Base-by-base conservation (phyloP, 2,797 vertebrate species). In the Allobates femoralis region DNA sequence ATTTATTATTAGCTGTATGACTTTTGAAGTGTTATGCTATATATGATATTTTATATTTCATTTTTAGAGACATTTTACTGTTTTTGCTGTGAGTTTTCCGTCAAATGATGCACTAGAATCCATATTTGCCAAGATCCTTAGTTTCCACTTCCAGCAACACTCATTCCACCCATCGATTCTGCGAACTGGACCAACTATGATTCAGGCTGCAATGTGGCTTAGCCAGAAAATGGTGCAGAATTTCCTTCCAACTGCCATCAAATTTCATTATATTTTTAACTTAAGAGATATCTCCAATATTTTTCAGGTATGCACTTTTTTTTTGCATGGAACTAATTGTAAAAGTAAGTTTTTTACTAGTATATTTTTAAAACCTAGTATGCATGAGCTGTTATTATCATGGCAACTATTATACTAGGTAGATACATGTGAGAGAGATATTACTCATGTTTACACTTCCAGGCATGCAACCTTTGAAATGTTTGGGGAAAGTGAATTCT, bases 241-340 rank as follows among this genome's bases (percentile, higher is more conserved):
- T 81, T 96, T 97, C 85, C 86, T 95, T 76, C 94, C 95, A 74
- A 94, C 94, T 1, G 94, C 95, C 83, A 50, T 91, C 84, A 97
- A 95, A 90, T 97, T 98, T 89, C 94, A 95, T 89, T 95, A 92
- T 76, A 91, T 92, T 75, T 96, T 97, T 90, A 96, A 95, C 86
- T 90, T 96, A 41, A 91, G 95, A 89, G 94, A 97, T 56, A 86
- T 97, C 30, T 93, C 95, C 21, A 94, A 80, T 0, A 0, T 96
- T 82, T 97, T 97, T 89, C 94, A 97, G 95, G 94, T 96, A 92
- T 18, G 58, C 23, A 10, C 18, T 19, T 11, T 34, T 73, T 34
- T 46, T 11, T 23, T 2, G 5, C 34, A 7, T 60, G 14, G 37
- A 41, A 32, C 37, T 23, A 21, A n/a, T 73, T 41, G 34, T 46